Evolutionary conservation across 2,113 vertebrate species (phyloP).

Genomic region (Camelus bactrianus): DNA sequence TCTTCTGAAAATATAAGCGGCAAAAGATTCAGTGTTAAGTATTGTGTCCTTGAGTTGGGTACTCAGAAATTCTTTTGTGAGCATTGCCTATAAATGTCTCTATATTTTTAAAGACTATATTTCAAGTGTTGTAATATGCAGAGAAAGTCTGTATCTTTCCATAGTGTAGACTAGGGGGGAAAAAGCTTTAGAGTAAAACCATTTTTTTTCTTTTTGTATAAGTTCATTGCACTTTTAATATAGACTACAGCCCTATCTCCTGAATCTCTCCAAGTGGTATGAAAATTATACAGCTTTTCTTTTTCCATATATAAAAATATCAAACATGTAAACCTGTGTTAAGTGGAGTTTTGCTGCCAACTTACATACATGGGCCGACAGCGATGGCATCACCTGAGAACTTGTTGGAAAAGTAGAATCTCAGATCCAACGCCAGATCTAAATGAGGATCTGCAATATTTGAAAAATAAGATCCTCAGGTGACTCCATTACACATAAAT

Average conservation of each 20-base stretch:
- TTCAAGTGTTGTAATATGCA: conserved; percentile 31
- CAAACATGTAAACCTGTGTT: background rate
- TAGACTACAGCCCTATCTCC: background rate
- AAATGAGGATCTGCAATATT: background rate
- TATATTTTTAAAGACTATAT: conserved; percentile 51
- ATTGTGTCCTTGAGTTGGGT: background rate
- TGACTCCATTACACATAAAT: background rate
- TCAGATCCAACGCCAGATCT: too few species aligned
- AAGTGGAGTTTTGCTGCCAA: background rate
- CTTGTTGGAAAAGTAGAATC: background rate
- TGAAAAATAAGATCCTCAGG: background rate
- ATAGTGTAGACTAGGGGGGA: background rate
- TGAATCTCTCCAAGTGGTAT: background rate
- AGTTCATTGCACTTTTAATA: conserved; percentile 23
- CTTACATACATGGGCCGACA: background rate
- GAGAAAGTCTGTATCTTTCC: conserved; percentile 27
- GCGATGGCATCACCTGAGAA: background rate
- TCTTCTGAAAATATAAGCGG: conserved; percentile 59
- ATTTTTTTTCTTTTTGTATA: conserved; percentile 9
- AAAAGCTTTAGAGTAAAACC: background rate
- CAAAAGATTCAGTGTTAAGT: conserved; percentile 64
- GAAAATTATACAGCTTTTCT: background rate
- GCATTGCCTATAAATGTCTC: conserved; percentile 41
- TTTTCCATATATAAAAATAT: conserved; percentile 4
- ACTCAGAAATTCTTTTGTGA: conserved; percentile 59